These are phyloP conservation scores for Strongylocentrotus purpuratus DNA, from an alignment of 35 echinoderm and acorn worm species.

Conservation along the genomic window DNA sequence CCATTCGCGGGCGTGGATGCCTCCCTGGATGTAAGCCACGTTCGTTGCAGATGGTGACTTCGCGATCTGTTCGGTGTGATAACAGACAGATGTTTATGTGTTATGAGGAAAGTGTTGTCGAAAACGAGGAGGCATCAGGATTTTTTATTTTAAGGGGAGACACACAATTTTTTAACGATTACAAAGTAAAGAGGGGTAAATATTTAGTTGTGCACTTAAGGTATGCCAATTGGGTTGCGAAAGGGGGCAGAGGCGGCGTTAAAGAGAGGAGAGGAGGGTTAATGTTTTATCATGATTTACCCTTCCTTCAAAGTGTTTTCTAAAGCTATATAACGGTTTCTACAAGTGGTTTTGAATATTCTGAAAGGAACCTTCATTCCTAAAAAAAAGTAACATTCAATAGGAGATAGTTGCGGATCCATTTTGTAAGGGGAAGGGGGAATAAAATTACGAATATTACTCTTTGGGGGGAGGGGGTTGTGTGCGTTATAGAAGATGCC, in stretches of 20 bases:
- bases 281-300: background rate
- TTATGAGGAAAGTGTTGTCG: background rate
- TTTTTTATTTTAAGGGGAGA: no score
- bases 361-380: no score
- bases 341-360: no score
- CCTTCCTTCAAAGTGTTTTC: no score
- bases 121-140: background rate
- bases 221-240: background rate
- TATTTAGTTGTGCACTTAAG: background rate
- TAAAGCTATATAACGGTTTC: no score
- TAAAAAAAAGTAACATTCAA: no score
- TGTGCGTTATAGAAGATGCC: no score
- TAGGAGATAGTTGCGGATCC: no score
- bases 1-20: conserved; percentile 80
- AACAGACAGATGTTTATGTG: background rate
- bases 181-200: background rate
- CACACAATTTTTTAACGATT: background rate
- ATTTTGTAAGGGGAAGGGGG: no score
- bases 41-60: background rate
- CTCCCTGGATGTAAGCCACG: conserved; percentile 60
- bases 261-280: background rate
- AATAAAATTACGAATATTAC: no score
- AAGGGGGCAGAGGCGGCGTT: background rate
- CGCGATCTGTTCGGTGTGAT: background rate
- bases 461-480: no score